Evolutionary conservation across 2,113 vertebrate genomes (phyloP).

Genomic region (Cairina moschata): DNA sequence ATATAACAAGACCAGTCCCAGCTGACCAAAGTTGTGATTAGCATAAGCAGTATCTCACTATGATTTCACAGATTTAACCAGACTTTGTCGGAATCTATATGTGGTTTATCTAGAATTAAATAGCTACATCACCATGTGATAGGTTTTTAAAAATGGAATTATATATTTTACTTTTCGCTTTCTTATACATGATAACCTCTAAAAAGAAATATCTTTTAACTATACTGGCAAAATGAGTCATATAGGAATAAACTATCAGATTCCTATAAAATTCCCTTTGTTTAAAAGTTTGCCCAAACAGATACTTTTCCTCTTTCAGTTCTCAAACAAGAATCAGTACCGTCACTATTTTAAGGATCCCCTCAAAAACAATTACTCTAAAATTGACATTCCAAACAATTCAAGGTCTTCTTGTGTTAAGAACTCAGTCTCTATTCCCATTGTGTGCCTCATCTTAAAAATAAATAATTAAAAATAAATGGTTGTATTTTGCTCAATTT

Average conservation of each 20-base stretch:
- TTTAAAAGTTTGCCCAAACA: background rate
- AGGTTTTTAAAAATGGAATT: background rate
- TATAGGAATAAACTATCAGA: background rate
- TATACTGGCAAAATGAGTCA: background rate
- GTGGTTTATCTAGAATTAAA: background rate
- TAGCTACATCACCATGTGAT: background rate
- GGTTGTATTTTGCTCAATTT: background rate
- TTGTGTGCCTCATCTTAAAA: background rate
- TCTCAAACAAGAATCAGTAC: background rate
- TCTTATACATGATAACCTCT: background rate
- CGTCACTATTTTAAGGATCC: background rate
- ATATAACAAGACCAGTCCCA: background rate
- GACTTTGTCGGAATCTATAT: background rate
- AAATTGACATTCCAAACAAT: background rate
- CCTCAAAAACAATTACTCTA: background rate
- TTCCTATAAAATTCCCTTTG: accelerated
- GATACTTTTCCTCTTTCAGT: background rate
- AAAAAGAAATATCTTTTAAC: background rate
- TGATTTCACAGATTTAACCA: background rate
- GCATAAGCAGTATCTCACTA: background rate
- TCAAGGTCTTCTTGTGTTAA: background rate
- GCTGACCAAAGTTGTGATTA: background rate
- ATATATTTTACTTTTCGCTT: background rate
- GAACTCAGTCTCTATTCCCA: background rate
- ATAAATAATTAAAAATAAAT: background rate